Evolutionary conservation across 1,140 invertebrate species (phyloP), one percentile per base, ranked within the genome.

Genomic region (Lethrus apterus): DNA sequence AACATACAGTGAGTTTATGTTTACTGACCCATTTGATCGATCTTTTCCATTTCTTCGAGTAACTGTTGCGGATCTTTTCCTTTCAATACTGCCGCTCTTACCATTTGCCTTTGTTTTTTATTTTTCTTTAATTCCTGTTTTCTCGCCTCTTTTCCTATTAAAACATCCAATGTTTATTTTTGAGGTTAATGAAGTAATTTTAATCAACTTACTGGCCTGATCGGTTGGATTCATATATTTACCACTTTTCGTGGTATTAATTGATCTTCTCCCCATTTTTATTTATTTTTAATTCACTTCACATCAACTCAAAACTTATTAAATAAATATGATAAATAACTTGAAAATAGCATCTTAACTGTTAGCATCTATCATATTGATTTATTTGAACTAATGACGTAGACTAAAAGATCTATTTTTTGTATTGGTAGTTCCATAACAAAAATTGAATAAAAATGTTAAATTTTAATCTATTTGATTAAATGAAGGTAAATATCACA

Each of bases 151-250:
- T 98, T 98, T 63, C 93, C 91, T 93, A 55, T 46, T 73, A 66
- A 53, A 50, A 48, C 11, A 18, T 29, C 29, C 31, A 32, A 23
- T 42, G 8, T 52, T 13, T 24, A 17, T 35, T 29, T 20, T 41
- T 20, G 33, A 14, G 35, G 20, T 42, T 47, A 38, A 30, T 31
- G 40, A 54, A 46, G 46, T 52, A 50, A 46, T 46, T 40, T 43
- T 24, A 24, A 26, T 32, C 2, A 66, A 89, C 89, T 88, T 83
- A 93, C 92, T 74, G 44, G 93, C 93, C 84, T 97, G 93, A 72
- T 98, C 94, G 3, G 93, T 97, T 15, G 94, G 94, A 73, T 98
- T 98, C 93, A 98, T 98, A 60, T 94, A 98, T 80, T 98, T 98
- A 64, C 94, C 94, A 93, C 93, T 96, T 78, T 98, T 98, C 19